phyloP scores from a whole-genome alignment of 2,113 vertebrate genomes.

The Anser cygnoides region DNA sequence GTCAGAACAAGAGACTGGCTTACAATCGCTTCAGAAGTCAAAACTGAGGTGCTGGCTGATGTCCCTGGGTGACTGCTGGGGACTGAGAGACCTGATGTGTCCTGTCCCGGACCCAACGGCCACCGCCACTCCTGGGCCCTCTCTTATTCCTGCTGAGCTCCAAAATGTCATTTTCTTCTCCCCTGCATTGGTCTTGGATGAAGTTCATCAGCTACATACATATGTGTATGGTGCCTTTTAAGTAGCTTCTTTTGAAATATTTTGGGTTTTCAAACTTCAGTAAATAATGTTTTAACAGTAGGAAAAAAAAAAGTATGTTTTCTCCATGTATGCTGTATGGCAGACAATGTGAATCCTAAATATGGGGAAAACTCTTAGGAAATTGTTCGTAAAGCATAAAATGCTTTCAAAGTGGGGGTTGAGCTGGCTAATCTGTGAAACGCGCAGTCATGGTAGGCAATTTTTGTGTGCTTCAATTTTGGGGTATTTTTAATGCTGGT shows the following conservation, averaged over 20 bases:
- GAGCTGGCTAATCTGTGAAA: not conserved
- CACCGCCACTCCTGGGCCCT: not conserved
- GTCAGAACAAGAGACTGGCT: not conserved
- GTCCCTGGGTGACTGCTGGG: not conserved
- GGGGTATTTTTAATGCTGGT: not conserved
- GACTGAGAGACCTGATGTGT: not conserved
- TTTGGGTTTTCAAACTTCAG: not conserved
- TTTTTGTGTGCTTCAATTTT: not conserved
- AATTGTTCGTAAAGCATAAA: not conserved
- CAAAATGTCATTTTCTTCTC: conserved; percentile 13
- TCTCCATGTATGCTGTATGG: not conserved
- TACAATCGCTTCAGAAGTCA: not conserved
- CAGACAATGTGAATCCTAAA: conserved; percentile 3
- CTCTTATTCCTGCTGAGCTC: not conserved
- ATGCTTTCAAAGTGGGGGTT: not conserved
- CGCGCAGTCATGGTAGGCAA: not conserved
- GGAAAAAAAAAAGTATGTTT: not conserved
- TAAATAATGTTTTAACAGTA: conserved; percentile 10
- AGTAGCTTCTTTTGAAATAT: conserved; percentile 27
- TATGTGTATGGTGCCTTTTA: conserved; percentile 14
- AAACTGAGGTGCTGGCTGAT: not conserved
- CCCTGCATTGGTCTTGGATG: conserved; percentile 15
- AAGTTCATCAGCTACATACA: not conserved
- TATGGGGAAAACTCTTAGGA: not conserved
- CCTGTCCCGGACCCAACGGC: not conserved